Conservation (phyloP, 2,113 vertebrate species). For the Ctenodactylus gundi region DNA sequence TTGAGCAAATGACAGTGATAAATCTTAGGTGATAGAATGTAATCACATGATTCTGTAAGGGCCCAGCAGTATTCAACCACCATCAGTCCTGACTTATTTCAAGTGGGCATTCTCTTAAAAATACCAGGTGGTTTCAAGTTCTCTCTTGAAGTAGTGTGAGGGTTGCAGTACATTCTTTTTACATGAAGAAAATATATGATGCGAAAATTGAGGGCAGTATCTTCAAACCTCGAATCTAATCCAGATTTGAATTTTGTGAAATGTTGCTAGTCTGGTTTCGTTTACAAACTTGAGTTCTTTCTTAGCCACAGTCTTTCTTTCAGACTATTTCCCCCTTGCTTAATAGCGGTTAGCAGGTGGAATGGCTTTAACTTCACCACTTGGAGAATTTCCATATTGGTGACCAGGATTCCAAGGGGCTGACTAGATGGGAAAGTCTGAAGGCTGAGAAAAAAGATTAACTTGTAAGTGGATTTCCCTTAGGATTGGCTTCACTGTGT, state of each 20-base stretch:
- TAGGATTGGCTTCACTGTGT: neutral
- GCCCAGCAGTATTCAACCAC: neutral
- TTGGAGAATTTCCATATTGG: neutral
- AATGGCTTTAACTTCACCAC: neutral
- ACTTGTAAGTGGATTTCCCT: neutral
- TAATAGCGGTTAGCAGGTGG: neutral
- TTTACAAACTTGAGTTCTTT: conserved; percentile 13
- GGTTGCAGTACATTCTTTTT: neutral
- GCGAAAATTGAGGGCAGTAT: neutral
- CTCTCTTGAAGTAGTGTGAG: neutral
- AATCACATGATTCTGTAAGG: neutral
- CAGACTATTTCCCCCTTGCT: neutral
- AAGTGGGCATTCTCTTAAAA: neutral
- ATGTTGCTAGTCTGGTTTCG: neutral
- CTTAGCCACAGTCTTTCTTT: neutral
- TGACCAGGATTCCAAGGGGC: neutral
- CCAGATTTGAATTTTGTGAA: conserved; percentile 30
- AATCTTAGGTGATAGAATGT: neutral
- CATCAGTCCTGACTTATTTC: neutral
- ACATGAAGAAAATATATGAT: neutral
- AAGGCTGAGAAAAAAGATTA: neutral
- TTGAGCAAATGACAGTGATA: neutral
- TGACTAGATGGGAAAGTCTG: neutral
- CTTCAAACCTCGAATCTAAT: neutral
- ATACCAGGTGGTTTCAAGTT: neutral